Evolutionary conservation across 2,797 vertebrate genomes (phyloP).

Genomic region (Rhynchonycteris naso): DNA sequence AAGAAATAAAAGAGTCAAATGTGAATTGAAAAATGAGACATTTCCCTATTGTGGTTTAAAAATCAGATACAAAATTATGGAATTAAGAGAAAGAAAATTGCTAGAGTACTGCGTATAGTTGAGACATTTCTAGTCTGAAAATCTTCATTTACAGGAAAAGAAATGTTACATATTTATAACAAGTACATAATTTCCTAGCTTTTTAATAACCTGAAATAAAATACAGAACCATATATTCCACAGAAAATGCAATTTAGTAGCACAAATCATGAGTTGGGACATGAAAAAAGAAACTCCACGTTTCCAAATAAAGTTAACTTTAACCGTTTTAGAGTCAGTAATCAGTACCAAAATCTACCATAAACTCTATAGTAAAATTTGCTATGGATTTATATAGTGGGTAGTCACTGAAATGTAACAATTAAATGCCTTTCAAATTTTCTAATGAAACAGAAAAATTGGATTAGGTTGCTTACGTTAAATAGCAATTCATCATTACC

Average conservation of each 20-base stretch:
- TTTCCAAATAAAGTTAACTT: constrained; percentile 49
- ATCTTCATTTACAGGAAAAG: constrained; percentile 56
- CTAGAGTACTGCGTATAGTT: not conserved
- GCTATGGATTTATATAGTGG: not conserved
- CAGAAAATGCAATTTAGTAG: constrained; percentile 19
- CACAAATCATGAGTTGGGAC: not conserved
- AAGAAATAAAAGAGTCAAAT: constrained; percentile 22
- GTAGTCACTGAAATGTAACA: constrained; percentile 30
- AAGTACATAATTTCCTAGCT: constrained; percentile 47
- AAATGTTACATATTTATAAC: constrained; percentile 75
- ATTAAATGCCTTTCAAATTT: constrained; percentile 51
- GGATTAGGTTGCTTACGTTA: constrained; percentile 64
- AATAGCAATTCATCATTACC: constrained; percentile 32
- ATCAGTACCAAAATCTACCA: constrained; percentile 10
- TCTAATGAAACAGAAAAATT: constrained; percentile 61
- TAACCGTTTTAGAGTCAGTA: constrained; percentile 34
- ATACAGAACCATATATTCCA: constrained; percentile 52
- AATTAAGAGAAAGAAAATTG: constrained; percentile 26
- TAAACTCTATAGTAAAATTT: constrained; percentile 10
- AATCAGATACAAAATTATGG: not conserved
- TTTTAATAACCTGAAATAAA: constrained; percentile 55
- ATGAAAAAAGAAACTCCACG: constrained; percentile 51
- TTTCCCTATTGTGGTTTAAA: not conserved
- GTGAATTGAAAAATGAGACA: constrained; percentile 25
- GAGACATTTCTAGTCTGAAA: constrained; percentile 28